Evolutionary conservation across 1,140 invertebrate species (phyloP), one percentile per base, ranked within the genome.

Genomic region (Propsilocerus akamusi): DNA sequence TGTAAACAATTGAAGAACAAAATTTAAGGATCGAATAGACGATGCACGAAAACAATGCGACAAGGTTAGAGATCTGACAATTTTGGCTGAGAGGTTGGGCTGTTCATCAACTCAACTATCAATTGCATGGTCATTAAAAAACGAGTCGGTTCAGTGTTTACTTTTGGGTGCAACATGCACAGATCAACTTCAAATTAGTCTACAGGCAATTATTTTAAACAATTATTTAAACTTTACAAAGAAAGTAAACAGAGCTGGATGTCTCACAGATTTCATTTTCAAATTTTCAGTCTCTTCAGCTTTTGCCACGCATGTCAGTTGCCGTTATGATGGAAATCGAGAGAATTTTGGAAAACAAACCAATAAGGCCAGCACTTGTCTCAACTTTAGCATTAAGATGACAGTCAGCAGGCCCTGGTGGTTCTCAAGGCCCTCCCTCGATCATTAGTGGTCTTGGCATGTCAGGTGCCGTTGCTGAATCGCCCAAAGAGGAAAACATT

Each of bases 71-170:
- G 86, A 93, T 59, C 70, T 93, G 46, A 77, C 76, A 26, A 69
- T 74, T 3, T 68, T 95, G 14, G 87, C 88, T 12, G 85, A 89
- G 57, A 79, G 78, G 60, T 67, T 94, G n/a, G 86, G 86, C 52
- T 97, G 93, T 63, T 83, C 86, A 2, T 75, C 94, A 53, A 80
- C 87, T 14, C 94, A 98, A 65, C 68, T 98, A 34, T 85, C 90
- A 11, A 88, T 96, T 49, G 93, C 93, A 14, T 98, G 94, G 94
- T 90, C 86, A 61, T 73, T 97, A 52, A 95, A 95, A 70, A 95
- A 96, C 69, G 93, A 97, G 68, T 86, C 85, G 57, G 88, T 97
- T 23, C 91, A 97, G 65, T 95, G 91, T 72, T 78, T 96, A 55
- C 74, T 98, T 25, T 70, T 98, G 49, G 93, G 93, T 54, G 92